Conservation (phyloP, 2,113 vertebrate genomes). For the Campylorhamphus procurvoides region DNA sequence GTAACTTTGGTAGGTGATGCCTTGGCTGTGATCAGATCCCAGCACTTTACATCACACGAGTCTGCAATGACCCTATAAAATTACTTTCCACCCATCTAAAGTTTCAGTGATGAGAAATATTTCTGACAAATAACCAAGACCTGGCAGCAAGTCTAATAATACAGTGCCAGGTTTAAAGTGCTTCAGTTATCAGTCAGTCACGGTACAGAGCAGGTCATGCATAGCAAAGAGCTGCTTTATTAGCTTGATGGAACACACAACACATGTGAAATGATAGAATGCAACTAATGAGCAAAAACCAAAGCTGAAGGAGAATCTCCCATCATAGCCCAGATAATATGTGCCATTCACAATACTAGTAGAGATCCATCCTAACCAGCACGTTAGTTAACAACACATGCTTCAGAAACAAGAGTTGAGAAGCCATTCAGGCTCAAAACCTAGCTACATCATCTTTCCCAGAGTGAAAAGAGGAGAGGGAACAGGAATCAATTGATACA, state of each 20-base stretch:
- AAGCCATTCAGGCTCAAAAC: background rate
- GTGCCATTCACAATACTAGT: background rate
- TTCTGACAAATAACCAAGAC: constrained; percentile 15
- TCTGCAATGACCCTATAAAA: constrained; percentile 3
- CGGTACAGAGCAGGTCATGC: constrained; percentile 13
- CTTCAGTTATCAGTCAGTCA: constrained; percentile 61
- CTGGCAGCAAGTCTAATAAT: constrained; percentile 44
- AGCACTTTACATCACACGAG: background rate
- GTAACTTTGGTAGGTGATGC: background rate
- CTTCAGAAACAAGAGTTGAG: background rate
- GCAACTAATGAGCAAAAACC: background rate
- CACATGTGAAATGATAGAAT: constrained; percentile 23
- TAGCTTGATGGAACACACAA: constrained; percentile 47
- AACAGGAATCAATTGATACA: background rate
- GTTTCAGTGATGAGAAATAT: constrained; percentile 25
- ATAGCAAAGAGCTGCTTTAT: constrained; percentile 71
- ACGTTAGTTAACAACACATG: background rate
- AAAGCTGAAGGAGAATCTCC: background rate
- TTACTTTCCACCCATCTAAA: background rate
- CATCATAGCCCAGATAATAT: background rate
- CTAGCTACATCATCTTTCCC: background rate
- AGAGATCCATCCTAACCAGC: background rate
- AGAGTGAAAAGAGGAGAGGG: background rate
- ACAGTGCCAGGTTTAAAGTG: constrained; percentile 23
- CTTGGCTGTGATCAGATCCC: background rate